Evolutionary conservation across 2,113 vertebrate genomes (phyloP).

Genomic region (Alouatta palliata): DNA sequence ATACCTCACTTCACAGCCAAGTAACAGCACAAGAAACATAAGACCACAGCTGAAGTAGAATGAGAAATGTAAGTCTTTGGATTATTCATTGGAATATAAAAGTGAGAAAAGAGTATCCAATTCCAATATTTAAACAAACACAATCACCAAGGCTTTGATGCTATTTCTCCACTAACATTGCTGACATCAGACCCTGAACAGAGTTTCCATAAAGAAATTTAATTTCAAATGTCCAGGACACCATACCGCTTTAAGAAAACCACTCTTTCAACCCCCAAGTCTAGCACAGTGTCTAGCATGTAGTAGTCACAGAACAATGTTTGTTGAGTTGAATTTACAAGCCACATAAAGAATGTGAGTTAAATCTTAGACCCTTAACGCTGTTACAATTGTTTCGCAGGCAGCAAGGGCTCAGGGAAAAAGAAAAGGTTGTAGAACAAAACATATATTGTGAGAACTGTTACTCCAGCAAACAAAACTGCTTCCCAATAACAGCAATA

Average conservation of each 20-base stretch:
- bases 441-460: not conserved
- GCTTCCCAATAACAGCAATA: too few species aligned
- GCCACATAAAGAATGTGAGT: not conserved
- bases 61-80: not conserved
- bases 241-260: not conserved
- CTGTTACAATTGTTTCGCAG: not conserved
- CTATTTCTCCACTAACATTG: not conserved
- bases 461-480: not conserved
- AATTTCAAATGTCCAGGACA: not conserved
- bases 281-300: not conserved
- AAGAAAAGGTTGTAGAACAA: not conserved
- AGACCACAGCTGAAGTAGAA: not conserved
- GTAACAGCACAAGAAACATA: not conserved
- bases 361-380: not conserved
- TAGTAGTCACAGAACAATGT: not conserved
- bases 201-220: conserved; percentile 6
- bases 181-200: not conserved
- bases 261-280: not conserved
- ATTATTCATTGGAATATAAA: not conserved
- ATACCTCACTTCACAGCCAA: not conserved
- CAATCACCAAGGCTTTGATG: not conserved
- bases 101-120: not conserved
- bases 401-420: not conserved
- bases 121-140: conserved; percentile 1
- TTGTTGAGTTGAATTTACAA: not conserved